Base-by-base conservation (phyloP, 2,888 invertebrate species). In the Tanypteryx hageni region DNA sequence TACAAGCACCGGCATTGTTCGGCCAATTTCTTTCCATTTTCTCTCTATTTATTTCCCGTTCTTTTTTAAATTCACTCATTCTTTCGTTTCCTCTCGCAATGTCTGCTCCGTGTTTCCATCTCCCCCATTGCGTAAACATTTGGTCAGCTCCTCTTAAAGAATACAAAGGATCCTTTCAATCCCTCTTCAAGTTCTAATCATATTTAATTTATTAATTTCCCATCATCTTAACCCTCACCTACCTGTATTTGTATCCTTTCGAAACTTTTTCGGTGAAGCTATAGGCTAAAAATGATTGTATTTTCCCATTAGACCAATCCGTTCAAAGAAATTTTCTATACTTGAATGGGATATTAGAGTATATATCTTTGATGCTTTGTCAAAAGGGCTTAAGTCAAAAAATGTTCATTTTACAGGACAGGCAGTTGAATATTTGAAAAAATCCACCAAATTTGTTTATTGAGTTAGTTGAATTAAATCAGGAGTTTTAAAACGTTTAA, bases 131-230 rank as follows among this genome's bases (percentile, higher is more conserved):
- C 22, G 86, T 61, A 86, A 86, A 86, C 86, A 86, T 64, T 86
- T 64, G 61, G 86, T 61, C 85, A 59, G 61, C n/a, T 86, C 16
- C 86, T 85, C 85, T n/a, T n/a, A 27, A 59, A 61, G 61, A 86
- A 86, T 31, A 86, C 61, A 86, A 86, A 61, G 16, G 16, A 31
- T 31, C 61, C 31, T 61, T 13, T 64, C 61, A 13, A 31, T 3
- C 61, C 86, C 61, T 68, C 68, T 68, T 68, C 68, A 68, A 68
- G n/a, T 68, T 18, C 22, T 13, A 61, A 58, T 86, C 61, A 44
- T 86, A 86, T 86, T 61, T 61, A 27, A 61, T 31, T 86, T 86
- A 86, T 86, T 86, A 85, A 85, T 61, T 61, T 86, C 59, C 86
- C 31, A 57, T 22, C 86, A 13, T 8, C 22, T 10, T 61, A 11